Percentiles rank a stretch among this genome's conserved stretches.
phyloP scores from a whole-genome alignment of 2,888 invertebrate genomes.

The Globia sparganii region DNA sequence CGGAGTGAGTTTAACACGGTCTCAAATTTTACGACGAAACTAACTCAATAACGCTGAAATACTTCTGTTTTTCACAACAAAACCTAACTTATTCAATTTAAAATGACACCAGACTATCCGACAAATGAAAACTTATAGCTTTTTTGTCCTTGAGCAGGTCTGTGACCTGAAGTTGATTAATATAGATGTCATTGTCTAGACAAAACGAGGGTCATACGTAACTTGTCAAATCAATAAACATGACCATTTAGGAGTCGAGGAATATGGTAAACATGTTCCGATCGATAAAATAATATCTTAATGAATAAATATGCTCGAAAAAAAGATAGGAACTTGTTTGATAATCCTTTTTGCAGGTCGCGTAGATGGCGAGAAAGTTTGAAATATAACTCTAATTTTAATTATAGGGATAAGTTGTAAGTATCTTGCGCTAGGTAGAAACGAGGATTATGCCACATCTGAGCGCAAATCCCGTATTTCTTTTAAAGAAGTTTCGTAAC shows the following conservation, averaged over 20 bases:
- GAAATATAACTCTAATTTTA: too few relatives aligned
- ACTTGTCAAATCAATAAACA: conserved; percentile 47
- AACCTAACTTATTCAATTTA: background rate
- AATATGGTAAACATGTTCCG: conserved; percentile 19
- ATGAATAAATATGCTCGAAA: background rate
- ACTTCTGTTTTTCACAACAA: background rate
- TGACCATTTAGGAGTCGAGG: conserved; percentile 1
- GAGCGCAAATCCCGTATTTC: too few relatives aligned
- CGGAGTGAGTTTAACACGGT: background rate
- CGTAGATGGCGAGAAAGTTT: background rate
- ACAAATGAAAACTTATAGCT: conserved; percentile 10
- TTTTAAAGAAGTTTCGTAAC: too few relatives aligned
- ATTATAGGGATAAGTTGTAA: too few relatives aligned
- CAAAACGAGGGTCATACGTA: conserved; percentile 18
- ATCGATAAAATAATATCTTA: conserved; percentile 24
- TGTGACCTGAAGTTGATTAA: conserved; percentile 15
- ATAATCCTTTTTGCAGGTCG: background rate
- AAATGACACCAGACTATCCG: background rate
- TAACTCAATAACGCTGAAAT: background rate
- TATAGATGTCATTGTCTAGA: conserved; percentile 53
- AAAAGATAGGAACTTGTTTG: background rate
- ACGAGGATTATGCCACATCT: too few relatives aligned
- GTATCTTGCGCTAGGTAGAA: too few relatives aligned
- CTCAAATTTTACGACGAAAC: background rate
- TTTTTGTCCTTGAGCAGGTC: conserved; percentile 31